Evolutionary conservation across 2,797 vertebrate species (phyloP), one percentile per base, ranked within the genome.

Genomic region (Rachycentron canadum): DNA sequence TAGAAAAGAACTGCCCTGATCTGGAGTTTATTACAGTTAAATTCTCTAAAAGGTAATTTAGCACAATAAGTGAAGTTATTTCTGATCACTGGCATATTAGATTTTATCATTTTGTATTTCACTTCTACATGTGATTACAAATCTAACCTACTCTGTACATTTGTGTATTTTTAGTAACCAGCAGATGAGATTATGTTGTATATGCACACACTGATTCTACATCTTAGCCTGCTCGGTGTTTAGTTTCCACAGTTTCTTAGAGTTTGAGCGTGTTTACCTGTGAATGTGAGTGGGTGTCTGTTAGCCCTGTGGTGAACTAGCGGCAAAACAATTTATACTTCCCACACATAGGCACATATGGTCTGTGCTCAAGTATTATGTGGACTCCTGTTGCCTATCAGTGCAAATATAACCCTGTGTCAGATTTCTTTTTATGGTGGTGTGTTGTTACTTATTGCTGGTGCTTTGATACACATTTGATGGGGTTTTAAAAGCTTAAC

Each of bases 401-500:
- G 47, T 55, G 58, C 23, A 47, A 60, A 25, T 56, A 52, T 62
- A 50, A 74, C 72, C 30, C 32, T 45, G 30, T 65, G n/a, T 56
- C 21, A 28, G 57, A 65, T 34, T 52, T 72, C 5, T 61, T n/a
- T 63, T 69, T 41, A 5, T 79, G 57, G 72, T 73, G 66, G 45
- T 50, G 60, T 76, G 66, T 63, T 69, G 57, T 70, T 3, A 60
- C 34, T 38, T 69, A 58, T 69, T 30, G 7, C 19, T 49, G 32
- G 23, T 28, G 63, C 65, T 77, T 53, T 26, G 32, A 62, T 79
- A 70, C 16, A 34, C 36, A 55, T 73, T 74, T 59, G 40, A 71
- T 55, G 47, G 60, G 14, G n/a, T 59, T 76, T 81, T 75, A 57
- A 70, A 84, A 78, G 61, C 61, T 64, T 40, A 59, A 61, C 67